Conservation (phyloP, 2,113 vertebrate genomes). For the Caranx melampygus region DNA sequence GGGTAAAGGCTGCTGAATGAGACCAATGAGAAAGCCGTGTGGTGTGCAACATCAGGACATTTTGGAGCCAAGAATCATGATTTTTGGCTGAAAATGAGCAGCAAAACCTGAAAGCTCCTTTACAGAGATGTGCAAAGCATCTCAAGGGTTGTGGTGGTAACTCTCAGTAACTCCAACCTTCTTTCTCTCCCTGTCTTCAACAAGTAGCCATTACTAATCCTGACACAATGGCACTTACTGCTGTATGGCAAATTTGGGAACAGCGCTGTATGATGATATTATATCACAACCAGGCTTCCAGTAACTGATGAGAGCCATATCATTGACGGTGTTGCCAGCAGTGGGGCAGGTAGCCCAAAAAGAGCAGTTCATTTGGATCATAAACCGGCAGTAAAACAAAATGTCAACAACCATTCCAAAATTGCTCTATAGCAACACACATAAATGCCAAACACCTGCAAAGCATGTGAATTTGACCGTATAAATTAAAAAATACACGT, state of each 20-base stretch:
- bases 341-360: constrained; percentile 18
- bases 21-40: constrained; percentile 34
- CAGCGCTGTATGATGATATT: constrained; percentile 77
- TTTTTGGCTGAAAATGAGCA: constrained; percentile 47
- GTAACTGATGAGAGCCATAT: constrained; percentile 40
- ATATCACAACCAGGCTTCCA: constrained; percentile 76
- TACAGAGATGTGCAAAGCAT: constrained; percentile 55
- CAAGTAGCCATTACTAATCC: constrained; percentile 79
- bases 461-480: background rate
- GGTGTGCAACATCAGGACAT: constrained; percentile 20
- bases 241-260: constrained; percentile 71
- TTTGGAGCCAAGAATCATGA: constrained; percentile 39
- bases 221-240: constrained; percentile 79
- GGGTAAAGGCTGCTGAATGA: constrained; percentile 26
- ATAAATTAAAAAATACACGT: background rate
- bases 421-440: constrained; percentile 13
- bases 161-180: constrained; percentile 34
- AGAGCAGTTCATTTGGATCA: constrained; percentile 8
- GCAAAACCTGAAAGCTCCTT: constrained; percentile 46
- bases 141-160: constrained; percentile 26
- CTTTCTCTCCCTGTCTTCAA: constrained; percentile 56
- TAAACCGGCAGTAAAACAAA: constrained; percentile 1
- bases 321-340: constrained; percentile 19
- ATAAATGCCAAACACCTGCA: constrained; percentile 1
- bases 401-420: background rate